Evolutionary conservation across 2,797 vertebrate genomes (phyloP), one percentile per base, ranked within the genome.

Genomic region (Atherinosoma microstoma): DNA sequence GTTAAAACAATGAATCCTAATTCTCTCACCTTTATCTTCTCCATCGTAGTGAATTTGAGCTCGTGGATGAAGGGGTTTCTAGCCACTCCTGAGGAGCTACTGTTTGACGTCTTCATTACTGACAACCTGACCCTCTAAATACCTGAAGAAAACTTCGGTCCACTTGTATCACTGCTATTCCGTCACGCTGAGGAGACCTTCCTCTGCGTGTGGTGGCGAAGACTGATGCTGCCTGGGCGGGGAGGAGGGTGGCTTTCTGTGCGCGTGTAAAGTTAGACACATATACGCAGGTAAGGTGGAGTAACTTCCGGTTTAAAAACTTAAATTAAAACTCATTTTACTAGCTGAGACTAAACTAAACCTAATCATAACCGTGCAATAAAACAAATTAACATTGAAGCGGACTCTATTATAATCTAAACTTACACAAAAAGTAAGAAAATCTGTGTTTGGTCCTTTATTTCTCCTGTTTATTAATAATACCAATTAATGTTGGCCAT

Each of bases 11-110:
- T 11, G 15, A 15, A 20, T 7, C 9, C 22, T 24, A 35, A 40
- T 6, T 2, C 7, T 59, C 90, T 91, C 92, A 98, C 97, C 96
- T 96, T 95, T 82, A 96, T 92, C 94, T 96, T 97, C 84, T 96
- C 94, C 71, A 93, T 76, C 70, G 87, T 58, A 84, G 94, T 93
- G 87, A 96, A 87, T 76, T 93, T 95, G 75, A 96, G 92, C 78
- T 96, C 93, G 88, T 97, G 96, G 60, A 94, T 91, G 92, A 98
- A 98, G 8, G 97, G 97, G 91, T 97, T 97, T 85, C 86, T 91
- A 24, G 83, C 84, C 73, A 70, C 82, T 42, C 18, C 79, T 54
- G 79, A 81, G 60, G 91, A 83, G 13, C 89, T 90, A 56, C 75
- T 89, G 80, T 72, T 76, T 4, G 88, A 64, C 61, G 95, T 84